These are phyloP conservation scores for Enoplosus armatus DNA, from an alignment of 2,797 vertebrate species.

Conservation along the genomic window DNA sequence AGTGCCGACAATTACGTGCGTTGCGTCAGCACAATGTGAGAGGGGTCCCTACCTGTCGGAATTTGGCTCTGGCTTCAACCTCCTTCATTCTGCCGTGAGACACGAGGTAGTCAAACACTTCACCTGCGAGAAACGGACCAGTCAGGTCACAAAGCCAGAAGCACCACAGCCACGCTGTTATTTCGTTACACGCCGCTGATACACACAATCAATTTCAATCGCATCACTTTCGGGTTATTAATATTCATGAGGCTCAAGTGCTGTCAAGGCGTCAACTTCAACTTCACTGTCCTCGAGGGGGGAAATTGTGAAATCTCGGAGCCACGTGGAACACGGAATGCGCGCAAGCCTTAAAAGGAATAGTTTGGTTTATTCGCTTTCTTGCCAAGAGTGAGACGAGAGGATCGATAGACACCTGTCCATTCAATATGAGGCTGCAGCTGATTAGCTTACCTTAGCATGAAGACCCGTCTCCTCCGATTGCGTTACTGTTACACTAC, in stretches of 20 bases:
- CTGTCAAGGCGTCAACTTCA: neutral
- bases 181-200: constrained; percentile 4
- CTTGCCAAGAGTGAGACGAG: neutral
- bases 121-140: constrained; percentile 81
- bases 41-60: constrained; percentile 87
- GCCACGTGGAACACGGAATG: neutral
- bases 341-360: constrained; percentile 16
- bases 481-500: too few relatives aligned
- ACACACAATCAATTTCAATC: constrained; percentile 20
- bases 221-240: constrained; percentile 20
- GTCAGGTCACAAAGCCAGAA: constrained; percentile 11
- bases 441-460: neutral
- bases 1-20: neutral
- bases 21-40: neutral
- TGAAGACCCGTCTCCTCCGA: too few relatives aligned
- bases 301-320: neutral
- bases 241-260: constrained; percentile 34
- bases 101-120: constrained; percentile 97
- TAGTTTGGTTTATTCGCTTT: neutral
- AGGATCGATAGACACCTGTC: neutral
- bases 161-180: neutral
- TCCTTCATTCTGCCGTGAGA: constrained; percentile 97
- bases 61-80: constrained; percentile 95
- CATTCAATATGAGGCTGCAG: neutral
- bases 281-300: neutral